Evolutionary conservation across 2,797 vertebrate species (phyloP), one percentile per base, ranked within the genome.

Genomic region (Girardinus metallicus): DNA sequence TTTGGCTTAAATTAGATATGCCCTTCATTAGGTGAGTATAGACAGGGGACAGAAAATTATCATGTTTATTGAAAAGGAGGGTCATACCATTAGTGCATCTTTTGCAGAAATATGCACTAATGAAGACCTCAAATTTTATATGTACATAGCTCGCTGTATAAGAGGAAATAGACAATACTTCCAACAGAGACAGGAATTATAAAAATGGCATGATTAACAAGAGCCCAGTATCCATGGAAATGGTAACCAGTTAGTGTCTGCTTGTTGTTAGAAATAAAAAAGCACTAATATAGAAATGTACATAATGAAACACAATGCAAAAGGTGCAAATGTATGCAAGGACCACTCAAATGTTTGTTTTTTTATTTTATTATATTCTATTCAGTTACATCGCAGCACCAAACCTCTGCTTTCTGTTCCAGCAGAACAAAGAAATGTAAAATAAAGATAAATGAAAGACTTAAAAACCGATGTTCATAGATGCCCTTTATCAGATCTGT

Each of bases 1-100:
- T 72, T 8, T 49, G 74, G 85, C 90, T 92, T 93, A 90, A 93
- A 92, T 90, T 89, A 92, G 91, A 91, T 84, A 70, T 90, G 91
- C 84, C 91, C 92, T 93, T 92, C 81, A 88, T 94, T 92, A 92
- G 87, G 83, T 76, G 80, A 82, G 81, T 76, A 82, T 81, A 88
- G 78, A 87, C 43, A 82, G 87, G 86, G 91, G 84, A 81, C 41
- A 16, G 79, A 70, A 79, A 80, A 81, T 87, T 87, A 92, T 92
- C 86, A 83, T 88, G 84, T 88, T 83, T 82, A 88, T 85, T 80
- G 81, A 44, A 44, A 18, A 21, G 11, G 46, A 6, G 6, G 49
- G 70, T 73, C 55, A 44, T 43, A 12, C 36, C 36, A 34, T 75
- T 15, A 74, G 57, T 66, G 75, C 49, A 49, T 70, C 51, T 79